Evolutionary conservation across 2,113 vertebrate species (phyloP).

Genomic region (Paracanthobrama guichenoti): DNA sequence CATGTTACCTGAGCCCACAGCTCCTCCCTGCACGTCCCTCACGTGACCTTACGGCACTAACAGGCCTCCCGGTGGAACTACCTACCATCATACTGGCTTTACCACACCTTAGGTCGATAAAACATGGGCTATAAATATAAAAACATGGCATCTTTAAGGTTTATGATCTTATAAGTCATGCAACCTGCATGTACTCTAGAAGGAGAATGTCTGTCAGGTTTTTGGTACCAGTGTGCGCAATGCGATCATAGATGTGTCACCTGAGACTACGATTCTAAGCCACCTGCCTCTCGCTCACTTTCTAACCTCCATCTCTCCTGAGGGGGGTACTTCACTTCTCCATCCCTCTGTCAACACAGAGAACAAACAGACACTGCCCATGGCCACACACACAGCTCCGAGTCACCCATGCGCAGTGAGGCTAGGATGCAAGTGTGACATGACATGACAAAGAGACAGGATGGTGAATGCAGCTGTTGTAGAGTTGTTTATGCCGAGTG

Average conservation of each 20-base stretch:
- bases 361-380: constrained; percentile 56
- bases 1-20: constrained; percentile 71
- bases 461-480: background rate
- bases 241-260: constrained; percentile 51
- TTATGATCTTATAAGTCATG: background rate
- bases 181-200: background rate
- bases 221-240: background rate
- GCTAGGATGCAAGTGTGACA: background rate
- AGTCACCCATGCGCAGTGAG: constrained; percentile 17
- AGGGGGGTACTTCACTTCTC: constrained; percentile 42
- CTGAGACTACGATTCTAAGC: constrained; percentile 56
- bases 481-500: background rate
- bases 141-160: background rate
- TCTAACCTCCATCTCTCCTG: constrained; percentile 47
- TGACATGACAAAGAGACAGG: background rate
- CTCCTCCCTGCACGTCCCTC: constrained; percentile 60
- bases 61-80: constrained; percentile 59
- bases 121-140: background rate
- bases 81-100: background rate
- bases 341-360: constrained; percentile 64
- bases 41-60: constrained; percentile 11
- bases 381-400: background rate
- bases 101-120: background rate
- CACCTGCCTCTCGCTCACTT: constrained; percentile 53
- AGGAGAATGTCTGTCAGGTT: background rate